Evolutionary conservation across 2,888 invertebrate species (phyloP), one percentile per base, ranked within the genome.

Genomic region (Parnassius glacialis): DNA sequence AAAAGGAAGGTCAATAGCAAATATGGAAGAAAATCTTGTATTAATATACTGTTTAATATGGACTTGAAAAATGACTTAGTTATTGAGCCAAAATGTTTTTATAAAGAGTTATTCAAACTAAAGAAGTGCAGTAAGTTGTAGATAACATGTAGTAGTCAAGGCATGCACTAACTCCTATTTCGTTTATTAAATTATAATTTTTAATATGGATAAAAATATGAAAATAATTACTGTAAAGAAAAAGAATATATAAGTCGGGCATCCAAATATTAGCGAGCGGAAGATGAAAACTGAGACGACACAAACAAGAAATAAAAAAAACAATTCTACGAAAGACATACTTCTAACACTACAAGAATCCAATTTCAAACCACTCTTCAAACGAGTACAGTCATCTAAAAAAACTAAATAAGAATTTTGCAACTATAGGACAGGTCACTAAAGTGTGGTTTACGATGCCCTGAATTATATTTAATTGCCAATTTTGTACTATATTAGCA

Each of bases 381-480:
- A 78, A 84, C 79, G 74, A 68, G 81, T 74, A 85, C 78, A 85
- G 75, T 79, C 67, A 70, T 76, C 79, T 80, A 84, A 67, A 63
- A n/a, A 2, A 65, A 69, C 70, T 74, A 72, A 67, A 81, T 76
- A 78, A 70, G 74, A 79, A 86, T 90, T 90, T 90, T 90, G 91
- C 90, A 91, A 90, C 90, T 90, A 90, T 90, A 90, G 91, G 90
- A 90, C 89, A 90, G 90, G 83, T 87, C 79, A 80, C 84, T 80
- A 84, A 79, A 71, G 79, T 76, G 87, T 89, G 86, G 87, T 87
- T 87, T 84, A 86, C 85, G 73, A 86, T 85, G 84, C 85, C 87
- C 85, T 81, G 77, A 78, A 77, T 74, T 72, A 76, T 81, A 82
- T 83, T 82, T 78, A 74, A 79, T 70, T 65, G 78, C 78, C 83